Evolutionary conservation across 2,797 vertebrate genomes (phyloP), one percentile per base, ranked within the genome.

Genomic region (Sebastes paucispinis): DNA sequence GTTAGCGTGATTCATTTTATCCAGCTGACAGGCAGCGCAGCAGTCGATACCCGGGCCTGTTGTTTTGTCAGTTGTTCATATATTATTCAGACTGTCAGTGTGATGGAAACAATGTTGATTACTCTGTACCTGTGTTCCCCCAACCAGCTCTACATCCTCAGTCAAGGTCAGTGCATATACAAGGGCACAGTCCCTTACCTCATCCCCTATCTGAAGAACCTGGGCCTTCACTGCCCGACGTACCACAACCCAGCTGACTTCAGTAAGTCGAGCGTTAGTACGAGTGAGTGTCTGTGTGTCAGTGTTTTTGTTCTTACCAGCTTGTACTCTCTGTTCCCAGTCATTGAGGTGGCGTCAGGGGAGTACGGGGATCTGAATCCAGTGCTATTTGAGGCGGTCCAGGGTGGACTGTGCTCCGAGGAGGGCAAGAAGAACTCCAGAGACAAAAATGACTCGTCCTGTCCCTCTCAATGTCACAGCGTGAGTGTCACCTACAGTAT

Each of bases 241-340:
- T 99, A 99, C 91, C 98, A 99, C 95, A 99, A 99, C 84, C 98
- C 98, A 0, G 98, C 98, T 1, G 98, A 99, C 92, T 99, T 99
- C 94, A 99, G 98, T 99, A 92, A 97, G 98, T 91, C 50, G 1
- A 54, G 5, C 25, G 57, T 39, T 5, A 68, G 55, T 8, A 6
- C 13, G 32, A 25, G 14, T 59, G n/a, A 22, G 24, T 20, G 11
- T 20, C 11, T 69, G 10, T 65, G n/a, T 63, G 36, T 20, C 8
- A 1, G 29, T 74, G 47, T 64, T 8, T 73, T 39, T 73, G 24
- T 59, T 73, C 27, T 86, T 7, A 78, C 57, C 18, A 27, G n/a
- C 78, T 10, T 74, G 25, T 87, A 22, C 52, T 86, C 22, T 88
- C 22, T 87, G 58, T 80, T 71, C 54, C 18, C 88, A 99, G 98